phyloP scores from a whole-genome alignment of 2,797 vertebrate genomes.

The Caiman crocodilus region DNA sequence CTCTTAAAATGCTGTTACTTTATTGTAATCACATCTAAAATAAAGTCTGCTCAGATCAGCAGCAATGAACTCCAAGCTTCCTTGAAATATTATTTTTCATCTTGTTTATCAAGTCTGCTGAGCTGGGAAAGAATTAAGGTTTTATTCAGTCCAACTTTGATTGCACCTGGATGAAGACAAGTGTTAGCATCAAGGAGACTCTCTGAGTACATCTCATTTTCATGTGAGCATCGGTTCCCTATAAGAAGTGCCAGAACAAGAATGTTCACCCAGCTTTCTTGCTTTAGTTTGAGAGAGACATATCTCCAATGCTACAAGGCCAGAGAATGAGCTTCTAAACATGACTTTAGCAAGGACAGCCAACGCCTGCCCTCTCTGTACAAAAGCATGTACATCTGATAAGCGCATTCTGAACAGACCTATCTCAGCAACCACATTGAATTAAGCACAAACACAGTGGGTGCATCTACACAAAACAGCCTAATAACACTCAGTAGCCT shows the following conservation, averaged over 20 bases:
- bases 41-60: neutral
- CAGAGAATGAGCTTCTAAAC: neutral
- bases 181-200: neutral
- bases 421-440: no score
- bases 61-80: conserved; percentile 8
- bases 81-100: conserved; percentile 51
- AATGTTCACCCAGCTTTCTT: neutral
- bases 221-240: neutral
- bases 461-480: no score
- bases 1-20: neutral
- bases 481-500: no score
- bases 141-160: conserved; percentile 17
- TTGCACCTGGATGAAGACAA: conserved; percentile 33
- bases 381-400: fast-evolving
- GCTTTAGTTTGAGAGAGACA: neutral
- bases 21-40: conserved; percentile 2
- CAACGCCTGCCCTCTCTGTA: neutral
- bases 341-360: neutral
- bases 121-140: conserved; percentile 32
- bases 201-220: conserved; percentile 40
- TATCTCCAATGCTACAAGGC: neutral
- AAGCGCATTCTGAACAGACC: no score
- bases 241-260: conserved; percentile 20
- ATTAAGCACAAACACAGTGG: no score
- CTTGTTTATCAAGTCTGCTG: conserved; percentile 30